Conservation (phyloP, 2,113 vertebrate species). For the Galbula dea region DNA sequence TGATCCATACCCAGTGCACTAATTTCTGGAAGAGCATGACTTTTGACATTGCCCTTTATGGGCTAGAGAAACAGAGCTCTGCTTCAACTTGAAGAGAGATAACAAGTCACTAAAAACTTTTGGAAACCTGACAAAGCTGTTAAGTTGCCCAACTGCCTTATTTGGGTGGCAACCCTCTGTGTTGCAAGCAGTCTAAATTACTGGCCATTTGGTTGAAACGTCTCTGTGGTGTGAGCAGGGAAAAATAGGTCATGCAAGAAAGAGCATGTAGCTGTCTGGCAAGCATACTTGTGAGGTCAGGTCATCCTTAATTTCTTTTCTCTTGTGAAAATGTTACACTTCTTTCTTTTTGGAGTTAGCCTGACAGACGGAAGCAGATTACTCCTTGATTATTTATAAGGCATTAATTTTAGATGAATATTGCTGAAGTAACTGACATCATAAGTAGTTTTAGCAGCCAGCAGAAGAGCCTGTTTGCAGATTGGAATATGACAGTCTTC, state of each 20-base stretch:
- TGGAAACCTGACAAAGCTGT: background rate
- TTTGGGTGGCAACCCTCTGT: slow-evolving; percentile 11
- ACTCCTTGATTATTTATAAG: slow-evolving; percentile 70
- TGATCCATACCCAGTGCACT: background rate
- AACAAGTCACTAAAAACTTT: background rate
- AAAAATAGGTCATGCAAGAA: slow-evolving; percentile 49
- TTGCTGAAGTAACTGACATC: slow-evolving; percentile 61
- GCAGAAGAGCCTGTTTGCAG: slow-evolving; percentile 41
- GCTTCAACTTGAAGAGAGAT: background rate
- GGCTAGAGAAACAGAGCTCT: background rate
- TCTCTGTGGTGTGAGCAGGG: slow-evolving; percentile 4
- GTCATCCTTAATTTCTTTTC: slow-evolving; percentile 55
- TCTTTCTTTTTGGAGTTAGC: slow-evolving; percentile 59
- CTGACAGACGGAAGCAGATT: slow-evolving; percentile 65
- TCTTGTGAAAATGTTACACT: slow-evolving; percentile 41
- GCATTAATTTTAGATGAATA: slow-evolving; percentile 72
- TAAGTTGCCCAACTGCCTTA: background rate
- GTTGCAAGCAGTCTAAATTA: background rate
- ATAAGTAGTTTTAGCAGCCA: slow-evolving; percentile 53
- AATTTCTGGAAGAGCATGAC: background rate
- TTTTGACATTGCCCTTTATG: background rate
- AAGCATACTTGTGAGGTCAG: slow-evolving; percentile 35
- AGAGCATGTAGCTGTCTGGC: slow-evolving; percentile 31
- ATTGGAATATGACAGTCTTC: slow-evolving; percentile 37
- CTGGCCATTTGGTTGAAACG: background rate